Conservation (phyloP, 2,113 vertebrate species). For the Semicossyphus pulcher region DNA sequence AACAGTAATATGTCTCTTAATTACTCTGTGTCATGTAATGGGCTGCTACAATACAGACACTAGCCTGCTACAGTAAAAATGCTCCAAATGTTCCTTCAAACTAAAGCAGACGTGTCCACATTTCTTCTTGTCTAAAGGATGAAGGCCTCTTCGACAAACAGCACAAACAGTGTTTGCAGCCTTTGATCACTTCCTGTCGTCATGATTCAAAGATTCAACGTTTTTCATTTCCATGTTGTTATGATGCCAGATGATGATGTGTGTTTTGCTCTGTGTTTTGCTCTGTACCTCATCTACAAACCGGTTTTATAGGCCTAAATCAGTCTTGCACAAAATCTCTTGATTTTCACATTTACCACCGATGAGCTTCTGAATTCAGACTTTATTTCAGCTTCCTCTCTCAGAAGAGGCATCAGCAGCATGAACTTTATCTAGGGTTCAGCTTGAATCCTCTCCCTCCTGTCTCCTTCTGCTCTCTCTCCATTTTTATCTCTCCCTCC, state of each 20-base stretch:
- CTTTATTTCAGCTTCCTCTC: not conserved
- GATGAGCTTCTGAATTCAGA: not conserved
- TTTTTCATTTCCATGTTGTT: not conserved
- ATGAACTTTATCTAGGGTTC: not conserved
- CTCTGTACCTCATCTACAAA: not conserved
- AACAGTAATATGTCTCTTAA: no score
- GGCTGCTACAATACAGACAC: no score
- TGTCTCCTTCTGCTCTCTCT: not conserved
- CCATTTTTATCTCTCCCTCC: not conserved
- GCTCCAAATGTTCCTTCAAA: not conserved
- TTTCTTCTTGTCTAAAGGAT: not conserved
- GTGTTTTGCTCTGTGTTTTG: not conserved
- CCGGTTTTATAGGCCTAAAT: no score
- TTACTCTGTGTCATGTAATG: no score
- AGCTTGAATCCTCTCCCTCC: not conserved
- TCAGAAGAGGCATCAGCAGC: not conserved
- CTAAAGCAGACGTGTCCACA: no score
- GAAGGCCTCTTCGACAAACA: not conserved
- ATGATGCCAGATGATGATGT: not conserved
- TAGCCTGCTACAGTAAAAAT: not conserved
- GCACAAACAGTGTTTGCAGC: not conserved
- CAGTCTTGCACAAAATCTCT: not conserved
- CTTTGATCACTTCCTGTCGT: not conserved
- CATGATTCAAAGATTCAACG: not conserved
- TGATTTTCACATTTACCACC: constrained; percentile 13